Conservation (phyloP, 2,113 vertebrate species). For the Marcusenius ussheri region DNA sequence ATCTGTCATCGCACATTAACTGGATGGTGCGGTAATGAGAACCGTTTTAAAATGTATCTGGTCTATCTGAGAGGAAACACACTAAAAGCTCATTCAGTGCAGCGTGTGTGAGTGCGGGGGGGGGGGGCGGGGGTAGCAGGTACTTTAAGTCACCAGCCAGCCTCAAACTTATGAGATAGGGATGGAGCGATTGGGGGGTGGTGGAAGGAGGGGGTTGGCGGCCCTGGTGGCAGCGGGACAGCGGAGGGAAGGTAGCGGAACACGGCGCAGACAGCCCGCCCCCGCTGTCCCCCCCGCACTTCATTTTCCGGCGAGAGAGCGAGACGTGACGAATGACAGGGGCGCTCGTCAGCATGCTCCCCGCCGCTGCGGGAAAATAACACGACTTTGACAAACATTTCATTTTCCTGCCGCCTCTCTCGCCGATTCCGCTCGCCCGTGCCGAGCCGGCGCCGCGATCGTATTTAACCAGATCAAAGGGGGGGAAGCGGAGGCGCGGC, state of each 20-base stretch:
- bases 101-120: background rate
- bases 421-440: background rate
- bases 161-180: background rate
- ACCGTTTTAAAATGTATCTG: background rate
- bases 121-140: background rate
- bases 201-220: background rate
- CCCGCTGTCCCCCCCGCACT: background rate
- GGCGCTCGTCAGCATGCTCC: background rate
- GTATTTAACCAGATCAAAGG: slow-evolving; percentile 18
- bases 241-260: background rate
- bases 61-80: background rate
- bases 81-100: background rate
- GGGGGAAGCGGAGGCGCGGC: background rate
- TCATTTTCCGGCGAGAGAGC: slow-evolving; percentile 1
- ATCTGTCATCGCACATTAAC: background rate
- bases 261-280: background rate
- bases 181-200: background rate
- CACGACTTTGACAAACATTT: slow-evolving; percentile 18
- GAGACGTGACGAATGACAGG: background rate
- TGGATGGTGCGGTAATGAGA: background rate
- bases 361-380: slow-evolving; percentile 10
- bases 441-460: background rate
- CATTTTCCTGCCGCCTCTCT: slow-evolving; percentile 6
- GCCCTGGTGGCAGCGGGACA: background rate
- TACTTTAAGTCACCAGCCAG: background rate